Evolutionary conservation across 2,888 invertebrate genomes (phyloP).

Genomic region (Scaptomyza polygonia): DNA sequence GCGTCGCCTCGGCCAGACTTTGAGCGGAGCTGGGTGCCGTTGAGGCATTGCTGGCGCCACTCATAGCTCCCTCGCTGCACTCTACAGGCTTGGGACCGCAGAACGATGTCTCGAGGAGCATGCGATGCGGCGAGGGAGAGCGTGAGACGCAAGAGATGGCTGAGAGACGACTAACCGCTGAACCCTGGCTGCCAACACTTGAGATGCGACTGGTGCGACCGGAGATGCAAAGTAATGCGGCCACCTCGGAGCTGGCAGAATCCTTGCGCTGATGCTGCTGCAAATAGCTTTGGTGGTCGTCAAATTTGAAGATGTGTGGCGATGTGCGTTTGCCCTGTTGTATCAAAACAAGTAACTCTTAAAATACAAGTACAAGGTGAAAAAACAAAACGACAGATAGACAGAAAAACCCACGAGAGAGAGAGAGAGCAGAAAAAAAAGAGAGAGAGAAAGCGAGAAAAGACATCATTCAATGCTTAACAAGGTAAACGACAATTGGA

Average conservation of each 20-base stretch:
- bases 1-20: slow-evolving; percentile 51
- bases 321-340: slow-evolving; percentile 82
- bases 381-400: no score
- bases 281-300: slow-evolving; percentile 84
- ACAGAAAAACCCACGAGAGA: background rate
- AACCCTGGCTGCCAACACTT: slow-evolving; percentile 92
- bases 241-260: slow-evolving; percentile 91
- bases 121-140: slow-evolving; percentile 95
- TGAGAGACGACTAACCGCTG: slow-evolving; percentile 86
- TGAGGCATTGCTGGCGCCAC: slow-evolving; percentile 55
- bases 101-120: slow-evolving; percentile 95
- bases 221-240: slow-evolving; percentile 89
- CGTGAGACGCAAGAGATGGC: slow-evolving; percentile 87
- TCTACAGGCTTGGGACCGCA: slow-evolving; percentile 92
- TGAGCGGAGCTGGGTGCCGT: slow-evolving; percentile 64
- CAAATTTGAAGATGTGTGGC: slow-evolving; percentile 84
- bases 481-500: slow-evolving; percentile 6
- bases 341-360: background rate
- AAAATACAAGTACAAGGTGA: background rate
- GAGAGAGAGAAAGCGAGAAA: background rate
- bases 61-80: slow-evolving; percentile 83
- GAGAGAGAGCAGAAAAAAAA: background rate
- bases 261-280: slow-evolving; percentile 89
- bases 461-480: background rate
- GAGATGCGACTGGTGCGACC: slow-evolving; percentile 93